Base-by-base conservation (phyloP, 2,888 invertebrate genomes). In the Ophion obscuratus region DNA sequence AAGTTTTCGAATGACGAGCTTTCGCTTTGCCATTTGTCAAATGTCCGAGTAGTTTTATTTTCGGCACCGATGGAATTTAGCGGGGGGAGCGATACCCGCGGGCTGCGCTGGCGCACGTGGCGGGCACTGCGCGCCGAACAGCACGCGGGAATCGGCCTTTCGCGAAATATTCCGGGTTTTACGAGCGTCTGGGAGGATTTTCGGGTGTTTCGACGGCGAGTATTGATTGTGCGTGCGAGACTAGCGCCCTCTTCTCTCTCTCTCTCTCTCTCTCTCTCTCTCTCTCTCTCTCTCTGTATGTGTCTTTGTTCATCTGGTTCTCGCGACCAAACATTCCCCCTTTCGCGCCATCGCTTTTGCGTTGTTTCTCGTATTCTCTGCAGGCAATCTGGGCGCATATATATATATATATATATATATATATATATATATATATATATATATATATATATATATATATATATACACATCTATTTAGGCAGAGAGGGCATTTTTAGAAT, bases 161-260 rank as follows among this genome's bases (percentile, higher is more conserved):
- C 44, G 44, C 44, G 44, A 86, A 83, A 84, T 88, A 86, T 87
- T 88, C 75, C 83, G 81, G 87, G 86, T 83, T 44, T 86, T 87
- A 85, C 86, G 87, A 87, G 86, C 87, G 87, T 86, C 87, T 88
- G 85, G 87, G 82, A 80, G 84, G 78, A 87, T 87, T 87, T 89
- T 85, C 84, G 86, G 85, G 81, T 44, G 44, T 87, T 87, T 87
- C 84, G 85, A 87, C 86, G 79, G 76, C 77, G 80, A 88, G 88
- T 88, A 88, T 88, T 88, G 88, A 88, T 88, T 88, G 88, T 87
- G 88, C 88, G 88, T 88, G 83, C 88, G 85, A 74, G 88, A 83
- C 87, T 77, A 83, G 66, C 78, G 67, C 79, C 61, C 78, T 31
- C 76, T 61, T 53, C 73, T 53, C 74, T 71, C 59, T 62, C 62